These are phyloP conservation scores for Cherax quadricarinatus DNA, from an alignment of 1,140 invertebrate species.

Conservation along the genomic window DNA sequence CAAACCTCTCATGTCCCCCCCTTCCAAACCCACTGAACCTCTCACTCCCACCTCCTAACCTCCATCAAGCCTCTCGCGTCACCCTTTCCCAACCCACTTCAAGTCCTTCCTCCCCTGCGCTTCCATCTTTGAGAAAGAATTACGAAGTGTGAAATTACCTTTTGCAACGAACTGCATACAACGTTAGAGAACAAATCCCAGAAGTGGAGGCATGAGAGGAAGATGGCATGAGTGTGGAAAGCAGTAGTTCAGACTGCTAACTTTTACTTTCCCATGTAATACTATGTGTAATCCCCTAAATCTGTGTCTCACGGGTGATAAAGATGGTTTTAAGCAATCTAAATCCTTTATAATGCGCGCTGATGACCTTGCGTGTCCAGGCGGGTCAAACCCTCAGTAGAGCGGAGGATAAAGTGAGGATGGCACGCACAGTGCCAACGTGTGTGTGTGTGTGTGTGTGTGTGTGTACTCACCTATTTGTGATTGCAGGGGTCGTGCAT, in stretches of 20 bases:
- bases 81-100: no score
- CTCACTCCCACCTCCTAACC: no score
- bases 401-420: not conserved
- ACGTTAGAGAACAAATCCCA: not conserved
- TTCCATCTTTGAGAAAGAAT: no score
- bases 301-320: not conserved
- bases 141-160: not conserved
- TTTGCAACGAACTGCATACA: not conserved
- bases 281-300: not conserved
- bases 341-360: slow-evolving; percentile 29
- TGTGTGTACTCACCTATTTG: no score
- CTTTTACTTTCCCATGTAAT: not conserved
- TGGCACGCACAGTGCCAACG: not conserved
- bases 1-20: no score
- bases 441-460: not conserved
- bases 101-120: no score
- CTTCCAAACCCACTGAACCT: no score
- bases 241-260: not conserved
- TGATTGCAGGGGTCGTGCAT: no score
- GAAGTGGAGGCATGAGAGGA: no score
- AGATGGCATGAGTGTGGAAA: not conserved
- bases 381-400: slow-evolving; percentile 14
- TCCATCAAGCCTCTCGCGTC: no score
- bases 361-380: slow-evolving; percentile 40
- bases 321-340: not conserved